Conservation (phyloP, 2,113 vertebrate genomes). For the Grantiella picta region DNA sequence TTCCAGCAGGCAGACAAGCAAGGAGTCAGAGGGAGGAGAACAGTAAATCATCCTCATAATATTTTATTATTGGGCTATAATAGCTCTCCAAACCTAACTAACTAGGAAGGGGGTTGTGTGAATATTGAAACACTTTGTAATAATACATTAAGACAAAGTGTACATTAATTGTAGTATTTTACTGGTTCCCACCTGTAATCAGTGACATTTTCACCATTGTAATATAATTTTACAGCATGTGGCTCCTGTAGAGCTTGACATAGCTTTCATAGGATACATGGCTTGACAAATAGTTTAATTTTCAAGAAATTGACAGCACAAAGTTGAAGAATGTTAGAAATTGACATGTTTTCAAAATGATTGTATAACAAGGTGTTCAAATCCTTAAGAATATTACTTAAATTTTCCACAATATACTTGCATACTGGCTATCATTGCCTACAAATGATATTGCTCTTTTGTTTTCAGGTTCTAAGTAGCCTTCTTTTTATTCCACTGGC, state of each 20-base stretch:
- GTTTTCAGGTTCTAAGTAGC: background rate
- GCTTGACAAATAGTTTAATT: background rate
- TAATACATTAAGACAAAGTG: background rate
- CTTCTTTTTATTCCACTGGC: background rate
- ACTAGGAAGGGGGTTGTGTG: background rate
- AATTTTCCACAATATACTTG: background rate
- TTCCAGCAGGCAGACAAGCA: background rate
- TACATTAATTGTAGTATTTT: background rate
- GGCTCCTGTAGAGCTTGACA: background rate
- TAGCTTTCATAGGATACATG: background rate
- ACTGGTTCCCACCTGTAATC: background rate
- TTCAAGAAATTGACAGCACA: background rate
- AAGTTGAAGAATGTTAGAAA: background rate
- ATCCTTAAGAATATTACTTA: background rate
- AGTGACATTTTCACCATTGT: background rate
- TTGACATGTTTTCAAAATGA: fast-evolving
- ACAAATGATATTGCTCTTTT: background rate
- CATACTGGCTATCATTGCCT: background rate
- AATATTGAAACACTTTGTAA: background rate
- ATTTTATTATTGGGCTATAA: background rate
- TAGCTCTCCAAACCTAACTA: background rate
- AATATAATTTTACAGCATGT: background rate
- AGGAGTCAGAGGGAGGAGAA: background rate
- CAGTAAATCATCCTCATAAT: background rate
- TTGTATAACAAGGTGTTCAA: background rate